Evolutionary conservation across 2,797 vertebrate species (phyloP).

Genomic region (Syngnathus acus): DNA sequence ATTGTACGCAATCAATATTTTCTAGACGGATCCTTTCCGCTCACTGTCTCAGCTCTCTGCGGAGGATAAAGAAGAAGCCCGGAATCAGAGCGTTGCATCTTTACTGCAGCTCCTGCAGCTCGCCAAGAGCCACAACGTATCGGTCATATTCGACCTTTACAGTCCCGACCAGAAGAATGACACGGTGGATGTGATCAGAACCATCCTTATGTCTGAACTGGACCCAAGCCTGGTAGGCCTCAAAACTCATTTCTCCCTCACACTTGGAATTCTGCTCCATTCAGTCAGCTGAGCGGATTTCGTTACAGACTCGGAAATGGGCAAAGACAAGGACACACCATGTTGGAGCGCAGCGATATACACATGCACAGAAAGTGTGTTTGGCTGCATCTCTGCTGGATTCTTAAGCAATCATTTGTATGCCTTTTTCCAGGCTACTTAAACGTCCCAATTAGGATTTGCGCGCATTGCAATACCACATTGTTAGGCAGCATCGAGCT

Average conservation of each 20-base stretch:
- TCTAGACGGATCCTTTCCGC: constrained; percentile 78
- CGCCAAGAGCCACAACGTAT: constrained; percentile 67
- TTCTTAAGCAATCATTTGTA: too few relatives aligned
- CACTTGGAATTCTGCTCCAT: not conserved
- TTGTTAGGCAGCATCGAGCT: too few relatives aligned
- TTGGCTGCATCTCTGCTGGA: too few relatives aligned
- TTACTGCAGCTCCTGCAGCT: constrained; percentile 67
- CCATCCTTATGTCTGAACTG: constrained; percentile 65
- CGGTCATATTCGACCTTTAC: constrained; percentile 85
- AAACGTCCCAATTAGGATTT: too few relatives aligned
- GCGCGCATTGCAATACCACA: too few relatives aligned
- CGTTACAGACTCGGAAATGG: not conserved
- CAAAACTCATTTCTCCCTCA: not conserved
- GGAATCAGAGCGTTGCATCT: constrained; percentile 69
- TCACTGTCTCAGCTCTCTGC: constrained; percentile 64
- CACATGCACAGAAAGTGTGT: too few relatives aligned
- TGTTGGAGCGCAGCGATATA: too few relatives aligned
- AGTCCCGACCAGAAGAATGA: constrained; percentile 58
- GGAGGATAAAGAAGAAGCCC: constrained; percentile 47
- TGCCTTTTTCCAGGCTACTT: too few relatives aligned
- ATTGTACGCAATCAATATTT: not conserved
- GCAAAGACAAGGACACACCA: not conserved
- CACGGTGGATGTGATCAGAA: constrained; percentile 56
- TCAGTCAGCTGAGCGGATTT: not conserved
- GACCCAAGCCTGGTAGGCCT: constrained; percentile 59